Evolutionary conservation across 2,797 vertebrate genomes (phyloP).

Genomic region (Oryzias sinensis): DNA sequence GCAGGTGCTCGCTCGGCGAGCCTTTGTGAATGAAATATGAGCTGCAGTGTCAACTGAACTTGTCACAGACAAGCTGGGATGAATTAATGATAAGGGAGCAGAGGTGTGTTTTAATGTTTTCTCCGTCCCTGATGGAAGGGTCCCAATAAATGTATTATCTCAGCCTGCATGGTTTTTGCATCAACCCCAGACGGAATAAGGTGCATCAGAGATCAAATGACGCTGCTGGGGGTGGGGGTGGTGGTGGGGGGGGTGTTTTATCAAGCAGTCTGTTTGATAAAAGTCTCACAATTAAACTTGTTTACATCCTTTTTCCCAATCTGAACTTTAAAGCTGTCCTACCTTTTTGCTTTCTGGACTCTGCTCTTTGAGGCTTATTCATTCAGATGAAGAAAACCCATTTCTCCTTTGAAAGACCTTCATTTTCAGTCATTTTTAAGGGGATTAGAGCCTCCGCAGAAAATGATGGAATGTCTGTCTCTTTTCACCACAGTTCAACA

Average conservation of each 20-base stretch:
- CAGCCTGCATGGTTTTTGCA: conserved; percentile 50
- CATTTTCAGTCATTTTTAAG: conserved; percentile 69
- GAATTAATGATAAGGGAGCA: conserved; percentile 74
- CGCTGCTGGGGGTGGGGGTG: conserved; percentile 17
- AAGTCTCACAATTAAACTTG: conserved; percentile 45
- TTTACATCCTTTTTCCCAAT: conserved; percentile 54
- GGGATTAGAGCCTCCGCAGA: conserved; percentile 66
- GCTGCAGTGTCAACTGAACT: conserved; percentile 75
- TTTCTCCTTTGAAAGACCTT: conserved; percentile 72
- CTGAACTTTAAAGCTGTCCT: conserved; percentile 53
- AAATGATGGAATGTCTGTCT: conserved; percentile 70
- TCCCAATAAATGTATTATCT: conserved; percentile 53
- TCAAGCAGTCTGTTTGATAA: conserved; percentile 24
- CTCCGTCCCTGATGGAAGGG: conserved; percentile 53
- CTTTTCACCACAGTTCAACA: conserved; percentile 68
- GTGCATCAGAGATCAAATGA: conserved; percentile 42
- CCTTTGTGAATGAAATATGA: conserved; percentile 74
- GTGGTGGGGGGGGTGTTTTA: conserved; percentile 17
- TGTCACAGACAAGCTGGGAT: conserved; percentile 74
- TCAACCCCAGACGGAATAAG: conserved; percentile 37
- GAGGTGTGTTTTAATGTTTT: conserved; percentile 70
- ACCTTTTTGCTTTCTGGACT: conserved; percentile 43
- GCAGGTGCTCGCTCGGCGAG: conserved; percentile 61
- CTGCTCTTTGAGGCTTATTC: conserved; percentile 49
- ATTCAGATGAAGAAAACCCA: conserved; percentile 67